A percentile compares a stretch with the other conserved stretches of the same genome.
Evolutionary conservation across 1,140 invertebrate genomes (phyloP).

Genomic region (Bacillus rossius): DNA sequence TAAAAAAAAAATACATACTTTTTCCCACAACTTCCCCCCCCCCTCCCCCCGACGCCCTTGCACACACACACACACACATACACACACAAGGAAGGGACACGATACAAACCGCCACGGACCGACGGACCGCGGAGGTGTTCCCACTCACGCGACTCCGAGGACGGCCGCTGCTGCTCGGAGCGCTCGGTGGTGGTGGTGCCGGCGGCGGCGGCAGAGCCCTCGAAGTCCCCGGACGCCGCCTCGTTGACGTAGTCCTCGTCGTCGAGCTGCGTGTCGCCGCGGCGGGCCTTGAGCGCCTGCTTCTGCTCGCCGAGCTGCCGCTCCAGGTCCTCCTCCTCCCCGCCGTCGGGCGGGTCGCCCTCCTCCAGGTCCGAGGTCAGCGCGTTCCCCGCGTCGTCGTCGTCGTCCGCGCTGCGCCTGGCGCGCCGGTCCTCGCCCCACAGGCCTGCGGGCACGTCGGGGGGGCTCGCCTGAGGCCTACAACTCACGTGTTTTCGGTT

Average conservation of each 20-base stretch:
- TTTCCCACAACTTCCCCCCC: no score
- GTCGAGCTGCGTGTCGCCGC: not conserved
- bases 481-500: no score
- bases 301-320: not conserved
- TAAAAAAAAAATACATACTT: no score
- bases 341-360: not conserved
- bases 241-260: conserved; percentile 11
- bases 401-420: not conserved
- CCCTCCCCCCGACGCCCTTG: no score
- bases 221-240: not conserved
- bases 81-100: no score
- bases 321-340: not conserved
- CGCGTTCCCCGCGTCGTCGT: not conserved
- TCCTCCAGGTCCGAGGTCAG: not conserved
- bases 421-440: not conserved
- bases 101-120: no score
- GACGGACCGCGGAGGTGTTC: no score
- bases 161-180: not conserved
- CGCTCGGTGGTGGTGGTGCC: not conserved
- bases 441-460: not conserved
- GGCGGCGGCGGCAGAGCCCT: not conserved
- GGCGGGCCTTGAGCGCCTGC: not conserved
- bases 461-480: no score
- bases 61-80: no score
- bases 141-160: no score